Evolutionary conservation across 2,888 invertebrate genomes (phyloP).

Genomic region (Eupithecia subfuscata): DNA sequence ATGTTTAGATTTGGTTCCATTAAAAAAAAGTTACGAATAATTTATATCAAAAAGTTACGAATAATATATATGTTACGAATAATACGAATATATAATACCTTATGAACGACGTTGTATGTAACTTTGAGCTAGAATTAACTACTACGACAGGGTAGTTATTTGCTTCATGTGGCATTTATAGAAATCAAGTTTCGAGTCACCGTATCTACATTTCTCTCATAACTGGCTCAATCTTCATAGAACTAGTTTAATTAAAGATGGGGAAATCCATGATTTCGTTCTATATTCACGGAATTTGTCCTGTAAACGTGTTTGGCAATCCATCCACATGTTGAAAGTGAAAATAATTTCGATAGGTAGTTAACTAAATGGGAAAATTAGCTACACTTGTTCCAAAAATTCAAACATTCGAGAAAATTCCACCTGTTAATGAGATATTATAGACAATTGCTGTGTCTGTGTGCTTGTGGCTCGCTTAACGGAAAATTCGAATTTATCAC

Average conservation of each 20-base stretch:
- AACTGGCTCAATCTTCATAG: neutral
- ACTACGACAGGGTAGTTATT: neutral
- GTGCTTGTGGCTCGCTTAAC: too few relatives aligned
- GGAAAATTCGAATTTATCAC: too few relatives aligned
- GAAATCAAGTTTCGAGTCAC: neutral
- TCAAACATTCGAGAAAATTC: too few relatives aligned
- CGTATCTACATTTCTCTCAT: neutral
- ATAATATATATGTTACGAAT: too few relatives aligned
- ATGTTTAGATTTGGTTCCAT: neutral
- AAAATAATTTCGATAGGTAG: neutral
- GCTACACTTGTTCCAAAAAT: too few relatives aligned
- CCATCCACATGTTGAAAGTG: neutral
- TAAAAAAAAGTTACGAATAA: too few relatives aligned
- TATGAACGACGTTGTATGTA: too few relatives aligned
- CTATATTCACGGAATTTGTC: neutral
- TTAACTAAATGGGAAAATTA: too few relatives aligned
- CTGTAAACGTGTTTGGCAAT: neutral
- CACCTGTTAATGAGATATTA: too few relatives aligned
- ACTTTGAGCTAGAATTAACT: neutral
- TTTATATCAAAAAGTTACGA: too few relatives aligned
- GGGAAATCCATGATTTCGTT: neutral
- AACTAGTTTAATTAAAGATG: neutral
- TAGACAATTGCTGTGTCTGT: too few relatives aligned
- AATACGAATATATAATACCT: too few relatives aligned
- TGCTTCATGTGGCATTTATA: neutral